These are phyloP conservation scores for Trissolcus basalis DNA, from an alignment of 1,140 invertebrate species.

Conservation along the genomic window DNA sequence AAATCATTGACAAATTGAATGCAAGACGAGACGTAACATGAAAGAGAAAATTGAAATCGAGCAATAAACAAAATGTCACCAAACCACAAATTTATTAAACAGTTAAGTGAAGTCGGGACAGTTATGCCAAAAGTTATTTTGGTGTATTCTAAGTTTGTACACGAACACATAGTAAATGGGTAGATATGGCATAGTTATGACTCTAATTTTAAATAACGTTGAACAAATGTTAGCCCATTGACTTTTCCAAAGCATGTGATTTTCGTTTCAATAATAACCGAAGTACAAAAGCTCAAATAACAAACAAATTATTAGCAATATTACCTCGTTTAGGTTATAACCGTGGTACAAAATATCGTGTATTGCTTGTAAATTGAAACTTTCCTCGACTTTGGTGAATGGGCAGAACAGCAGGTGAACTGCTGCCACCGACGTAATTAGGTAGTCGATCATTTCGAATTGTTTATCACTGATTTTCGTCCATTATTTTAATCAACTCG, in stretches of 20 bases:
- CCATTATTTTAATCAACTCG: conserved; percentile 21
- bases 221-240: conserved; percentile 46
- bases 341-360: conserved; percentile 96
- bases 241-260: conserved; percentile 27
- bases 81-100: conserved; percentile 43
- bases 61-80: conserved; percentile 18
- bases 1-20: no score
- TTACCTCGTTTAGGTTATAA: conserved; percentile 89
- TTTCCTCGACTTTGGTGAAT: conserved; percentile 99
- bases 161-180: conserved; percentile 25
- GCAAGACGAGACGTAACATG: no score
- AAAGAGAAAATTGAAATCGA: background rate
- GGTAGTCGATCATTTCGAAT: conserved; percentile 70
- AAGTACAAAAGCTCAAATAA: no score
- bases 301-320: conserved; percentile 8
- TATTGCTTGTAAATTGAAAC: conserved; percentile 98
- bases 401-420: conserved; percentile 92
- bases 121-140: conserved; percentile 58
- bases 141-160: conserved; percentile 53
- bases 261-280: conserved; percentile 38
- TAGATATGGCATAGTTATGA: conserved; percentile 46
- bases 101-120: conserved; percentile 30
- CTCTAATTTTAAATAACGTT: conserved; percentile 67
- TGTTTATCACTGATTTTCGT: conserved; percentile 29
- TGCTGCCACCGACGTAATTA: conserved; percentile 80